Evolutionary conservation across 2,888 invertebrate species (phyloP), one percentile per base, ranked within the genome.

Genomic region (Agriopis marginaria): DNA sequence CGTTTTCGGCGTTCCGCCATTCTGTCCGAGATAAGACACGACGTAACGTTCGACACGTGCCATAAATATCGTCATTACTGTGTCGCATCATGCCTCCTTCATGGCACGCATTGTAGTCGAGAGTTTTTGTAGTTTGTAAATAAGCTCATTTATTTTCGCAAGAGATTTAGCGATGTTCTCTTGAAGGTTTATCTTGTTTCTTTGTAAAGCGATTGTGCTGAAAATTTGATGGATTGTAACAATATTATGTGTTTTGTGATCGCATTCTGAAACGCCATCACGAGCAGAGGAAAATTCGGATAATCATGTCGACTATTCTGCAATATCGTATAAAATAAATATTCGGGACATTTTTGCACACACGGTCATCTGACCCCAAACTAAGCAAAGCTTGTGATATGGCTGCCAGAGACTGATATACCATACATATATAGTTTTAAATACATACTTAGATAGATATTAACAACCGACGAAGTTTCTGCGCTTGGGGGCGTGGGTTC

Each of bases 61-160:
- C 63, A 59, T 68, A 63, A 68, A 68, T 68, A 63, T 68, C 23
- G 63, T 32, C 58, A 53, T 68, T 68, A 62, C 40, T 62, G 60
- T 23, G 50, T 50, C 51, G 17, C 39, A 45, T 65, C 65, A 59
- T 51, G 58, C 45, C 23, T 45, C 17, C 54, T 60, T 60, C 59
- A 66, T 66, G 53, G 53, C 50, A 50, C 12, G 65, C 39, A 45
- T 59, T 53, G 51, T 65, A 42, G 51, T 49, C 23, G n/a, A 58
- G 45, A 47, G 58, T 32, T 40, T 42, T 61, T 14, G 14, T 14
- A 42, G 39, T 12, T 45, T 42, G 12, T 40, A 42, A 42, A 58
- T 32, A 51, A 12, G 51, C 50, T 42, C 61, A 42, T 62, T 62
- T 62, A n/a, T 51, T 51, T 23, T 17, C 4, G 42, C 9, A 10